A percentile compares a stretch with the other conserved stretches of the same genome.
Conservation (phyloP, 2,888 invertebrate genomes). For the Halictus ligatus region DNA sequence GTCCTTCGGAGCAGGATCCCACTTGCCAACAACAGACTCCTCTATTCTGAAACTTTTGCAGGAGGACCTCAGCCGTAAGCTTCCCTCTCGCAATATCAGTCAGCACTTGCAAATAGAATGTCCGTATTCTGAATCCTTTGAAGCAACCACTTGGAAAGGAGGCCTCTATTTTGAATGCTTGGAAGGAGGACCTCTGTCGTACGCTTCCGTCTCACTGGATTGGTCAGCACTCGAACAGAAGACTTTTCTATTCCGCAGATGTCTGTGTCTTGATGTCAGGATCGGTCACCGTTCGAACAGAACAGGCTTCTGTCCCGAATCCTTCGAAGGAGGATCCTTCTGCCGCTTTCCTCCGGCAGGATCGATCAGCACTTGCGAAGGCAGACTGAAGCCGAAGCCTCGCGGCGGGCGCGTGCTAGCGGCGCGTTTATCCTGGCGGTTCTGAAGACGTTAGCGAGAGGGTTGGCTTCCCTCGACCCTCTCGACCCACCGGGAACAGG, state of each 20-base stretch:
- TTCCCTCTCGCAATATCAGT: not conserved
- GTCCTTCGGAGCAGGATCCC: too few relatives aligned
- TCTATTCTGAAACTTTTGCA: too few relatives aligned
- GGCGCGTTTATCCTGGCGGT: constrained; percentile 77
- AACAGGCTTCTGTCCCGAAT: too few relatives aligned
- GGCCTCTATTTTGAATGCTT: not conserved
- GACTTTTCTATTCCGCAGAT: not conserved
- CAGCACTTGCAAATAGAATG: not conserved
- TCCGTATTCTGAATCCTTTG: too few relatives aligned
- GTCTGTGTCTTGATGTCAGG: not conserved
- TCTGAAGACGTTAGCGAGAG: constrained; percentile 75
- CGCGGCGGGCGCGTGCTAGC: constrained; percentile 54
- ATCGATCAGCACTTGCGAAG: not conserved
- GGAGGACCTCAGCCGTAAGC: too few relatives aligned
- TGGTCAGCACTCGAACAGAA: not conserved
- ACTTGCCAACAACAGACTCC: too few relatives aligned
- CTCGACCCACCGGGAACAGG: constrained; percentile 65
- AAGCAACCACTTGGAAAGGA: not conserved
- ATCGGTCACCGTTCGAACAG: not conserved
- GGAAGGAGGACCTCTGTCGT: not conserved
- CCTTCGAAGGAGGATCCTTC: not conserved
- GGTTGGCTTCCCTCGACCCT: constrained; percentile 74
- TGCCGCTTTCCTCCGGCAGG: not conserved
- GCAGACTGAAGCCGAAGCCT: not conserved
- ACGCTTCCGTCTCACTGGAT: not conserved